A percentile compares a stretch with the other conserved stretches of the same genome.
These are phyloP conservation scores for Apis mellifera DNA, from an alignment of 1,140 invertebrate species.

Conservation along the genomic window Amel_HAv3.1 CM009932.2:10873001-10873500, in stretches of 20 bases:
- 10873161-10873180: background rate
- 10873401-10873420: conserved; percentile 39
- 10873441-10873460: conserved; percentile 22
- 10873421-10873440: conserved; percentile 22
- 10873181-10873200: no score
- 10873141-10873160: no score
- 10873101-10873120: conserved; percentile 71
- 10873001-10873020: background rate
- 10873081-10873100: conserved; percentile 78
- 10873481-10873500: conserved; percentile 52
- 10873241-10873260: background rate
- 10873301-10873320: conserved; percentile 1
- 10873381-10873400: conserved; percentile 51
- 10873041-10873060: conserved; percentile 33
- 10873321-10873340: background rate
- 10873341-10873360: conserved; percentile 44
- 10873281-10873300: conserved; percentile 8
- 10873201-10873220: background rate
- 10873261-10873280: background rate
- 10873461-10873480: conserved; percentile 57
- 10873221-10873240: background rate
- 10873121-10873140: conserved; percentile 25
- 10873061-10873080: conserved; percentile 67
- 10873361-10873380: background rate
- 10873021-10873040: conserved; percentile 27